A percentile compares a stretch with the other conserved stretches of the same genome.
These are phyloP conservation scores for Onthophagus sagittarius DNA, from an alignment of 2,888 invertebrate species.

Conservation along the genomic window DNA sequence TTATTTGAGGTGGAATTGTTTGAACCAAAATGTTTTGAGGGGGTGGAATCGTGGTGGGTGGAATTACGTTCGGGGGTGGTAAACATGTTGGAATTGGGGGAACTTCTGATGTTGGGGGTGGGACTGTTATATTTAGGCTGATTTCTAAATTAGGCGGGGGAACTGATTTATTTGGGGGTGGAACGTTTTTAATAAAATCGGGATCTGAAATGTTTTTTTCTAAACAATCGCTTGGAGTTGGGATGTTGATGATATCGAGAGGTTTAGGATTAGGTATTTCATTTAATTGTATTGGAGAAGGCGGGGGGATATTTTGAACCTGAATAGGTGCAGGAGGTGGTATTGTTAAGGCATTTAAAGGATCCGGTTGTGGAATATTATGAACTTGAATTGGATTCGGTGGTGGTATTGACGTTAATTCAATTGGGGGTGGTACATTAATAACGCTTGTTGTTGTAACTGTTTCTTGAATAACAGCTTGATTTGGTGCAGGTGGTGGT, in stretches of 20 bases:
- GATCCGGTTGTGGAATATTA: constrained; percentile 53
- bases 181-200: constrained; percentile 48
- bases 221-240: constrained; percentile 46
- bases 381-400: constrained; percentile 49
- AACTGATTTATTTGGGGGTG: constrained; percentile 48
- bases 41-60: constrained; percentile 34
- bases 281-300: constrained; percentile 57
- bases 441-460: constrained; percentile 27
- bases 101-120: constrained; percentile 29
- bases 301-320: constrained; percentile 60
- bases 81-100: constrained; percentile 29
- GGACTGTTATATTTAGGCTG: constrained; percentile 35
- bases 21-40: constrained; percentile 38
- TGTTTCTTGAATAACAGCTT: constrained; percentile 23
- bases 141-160: constrained; percentile 45
- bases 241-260: constrained; percentile 56
- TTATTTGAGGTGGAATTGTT: constrained; percentile 32
- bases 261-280: constrained; percentile 62
- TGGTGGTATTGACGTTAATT: constrained; percentile 47
- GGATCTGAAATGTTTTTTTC: constrained; percentile 40
- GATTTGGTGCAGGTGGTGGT: constrained; percentile 36
- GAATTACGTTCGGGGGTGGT: constrained; percentile 33
- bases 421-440: constrained; percentile 42
- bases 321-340: constrained; percentile 50
- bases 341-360: constrained; percentile 52